phyloP scores from a whole-genome alignment of 2,888 invertebrate genomes.

The Idaea dimidiata region DNA sequence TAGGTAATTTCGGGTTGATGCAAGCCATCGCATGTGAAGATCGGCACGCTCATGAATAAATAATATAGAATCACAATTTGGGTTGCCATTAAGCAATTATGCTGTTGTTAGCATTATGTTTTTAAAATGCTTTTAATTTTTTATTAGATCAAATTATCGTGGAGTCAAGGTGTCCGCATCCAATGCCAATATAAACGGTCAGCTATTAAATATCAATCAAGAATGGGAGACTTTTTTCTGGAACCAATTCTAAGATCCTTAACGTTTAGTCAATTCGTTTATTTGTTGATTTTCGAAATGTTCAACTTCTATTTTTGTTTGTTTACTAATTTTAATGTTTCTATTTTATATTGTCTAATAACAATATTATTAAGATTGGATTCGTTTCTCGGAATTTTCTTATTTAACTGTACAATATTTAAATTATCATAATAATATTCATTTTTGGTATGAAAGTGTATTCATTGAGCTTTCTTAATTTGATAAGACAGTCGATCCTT shows the following conservation, averaged over 20 bases:
- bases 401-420: neutral
- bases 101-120: slow-evolving; percentile 72
- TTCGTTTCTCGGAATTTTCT: neutral
- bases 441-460: slow-evolving; percentile 5
- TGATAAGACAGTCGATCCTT: slow-evolving; percentile 1
- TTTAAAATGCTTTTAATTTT: slow-evolving; percentile 79
- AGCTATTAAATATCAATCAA: slow-evolving; percentile 77
- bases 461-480: neutral
- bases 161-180: slow-evolving; percentile 60
- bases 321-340: slow-evolving; percentile 2
- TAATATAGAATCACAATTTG: slow-evolving; percentile 75
- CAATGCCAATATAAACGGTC: slow-evolving; percentile 55
- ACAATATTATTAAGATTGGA: neutral
- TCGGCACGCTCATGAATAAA: slow-evolving; percentile 70
- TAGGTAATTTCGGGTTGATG: slow-evolving; percentile 68
- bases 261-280: slow-evolving; percentile 28
- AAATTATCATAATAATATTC: neutral
- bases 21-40: slow-evolving; percentile 65
- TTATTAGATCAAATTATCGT: slow-evolving; percentile 73
- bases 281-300: slow-evolving; percentile 10
- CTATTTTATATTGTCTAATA: neutral
- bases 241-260: slow-evolving; percentile 17
- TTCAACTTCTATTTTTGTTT: slow-evolving; percentile 6
- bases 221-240: slow-evolving; percentile 27
- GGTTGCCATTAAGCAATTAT: slow-evolving; percentile 76